Percentiles rank a stretch among this genome's conserved stretches.
Evolutionary conservation across 2,113 vertebrate species (phyloP).

Genomic region (Cygnus buccinator): DNA sequence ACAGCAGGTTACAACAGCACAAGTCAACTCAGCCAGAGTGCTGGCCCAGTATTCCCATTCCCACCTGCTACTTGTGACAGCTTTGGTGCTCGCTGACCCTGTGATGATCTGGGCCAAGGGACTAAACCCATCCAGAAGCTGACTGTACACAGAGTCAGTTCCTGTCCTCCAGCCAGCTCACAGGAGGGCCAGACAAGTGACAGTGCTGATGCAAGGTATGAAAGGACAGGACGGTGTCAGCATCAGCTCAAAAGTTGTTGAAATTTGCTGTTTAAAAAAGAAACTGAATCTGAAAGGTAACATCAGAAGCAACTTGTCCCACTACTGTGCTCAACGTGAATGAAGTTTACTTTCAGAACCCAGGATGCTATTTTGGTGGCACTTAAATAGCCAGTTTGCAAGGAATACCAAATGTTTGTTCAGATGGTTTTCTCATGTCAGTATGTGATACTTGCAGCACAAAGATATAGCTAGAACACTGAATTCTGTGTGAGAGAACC

Average conservation of each 20-base stretch:
- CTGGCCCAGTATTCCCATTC: neutral
- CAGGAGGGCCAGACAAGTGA: neutral
- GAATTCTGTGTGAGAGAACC: neutral
- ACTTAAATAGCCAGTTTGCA: neutral
- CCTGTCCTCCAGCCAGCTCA: neutral
- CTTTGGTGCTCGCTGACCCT: neutral
- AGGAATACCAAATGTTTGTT: slow-evolving; percentile 1
- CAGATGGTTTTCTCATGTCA: neutral
- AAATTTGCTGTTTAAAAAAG: neutral
- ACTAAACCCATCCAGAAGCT: slow-evolving; percentile 20
- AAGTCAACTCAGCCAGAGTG: neutral
- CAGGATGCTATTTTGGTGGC: neutral
- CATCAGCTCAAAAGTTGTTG: neutral
- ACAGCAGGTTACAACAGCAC: fast-evolving
- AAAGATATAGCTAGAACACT: neutral
- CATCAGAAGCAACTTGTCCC: neutral
- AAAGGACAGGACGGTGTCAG: neutral
- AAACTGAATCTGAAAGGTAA: neutral
- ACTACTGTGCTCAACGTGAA: neutral
- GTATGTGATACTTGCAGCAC: neutral
- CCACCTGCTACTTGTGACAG: neutral
- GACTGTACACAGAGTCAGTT: slow-evolving; percentile 6
- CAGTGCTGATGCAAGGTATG: neutral
- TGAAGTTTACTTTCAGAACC: neutral
- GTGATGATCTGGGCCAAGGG: neutral